phyloP scores from a whole-genome alignment of 2,888 invertebrate genomes.

The Drosophila tripunctata region DNA sequence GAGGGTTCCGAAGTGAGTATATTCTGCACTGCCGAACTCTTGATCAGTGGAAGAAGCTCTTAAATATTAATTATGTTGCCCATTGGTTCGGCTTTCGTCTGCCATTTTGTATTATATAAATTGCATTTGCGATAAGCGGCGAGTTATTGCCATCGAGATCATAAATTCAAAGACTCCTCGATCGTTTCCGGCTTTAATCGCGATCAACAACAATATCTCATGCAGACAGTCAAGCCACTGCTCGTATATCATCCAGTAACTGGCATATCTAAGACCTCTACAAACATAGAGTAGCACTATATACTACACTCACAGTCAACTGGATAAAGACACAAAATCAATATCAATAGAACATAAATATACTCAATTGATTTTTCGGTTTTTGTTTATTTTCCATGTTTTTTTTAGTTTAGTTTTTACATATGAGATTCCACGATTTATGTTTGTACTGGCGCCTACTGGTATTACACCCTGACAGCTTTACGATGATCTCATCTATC shows the following conservation, averaged over 20 bases:
- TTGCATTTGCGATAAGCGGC: conserved; percentile 73
- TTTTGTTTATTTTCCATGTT: not conserved
- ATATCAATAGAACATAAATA: conserved; percentile 25
- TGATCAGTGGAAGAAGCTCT: conserved; percentile 56
- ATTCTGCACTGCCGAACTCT: too few relatives aligned
- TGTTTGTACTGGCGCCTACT: conserved; percentile 66
- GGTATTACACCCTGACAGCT: conserved; percentile 69
- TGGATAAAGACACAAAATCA: conserved; percentile 22
- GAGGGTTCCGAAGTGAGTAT: too few relatives aligned
- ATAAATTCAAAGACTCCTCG: conserved; percentile 49
- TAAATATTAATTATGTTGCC: conserved; percentile 81
- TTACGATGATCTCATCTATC: conserved; percentile 67
- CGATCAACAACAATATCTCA: conserved; percentile 46
- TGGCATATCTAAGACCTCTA: conserved; percentile 4
- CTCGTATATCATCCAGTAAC: conserved; percentile 24
- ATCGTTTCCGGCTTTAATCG: conserved; percentile 69
- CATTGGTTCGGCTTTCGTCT: conserved; percentile 56
- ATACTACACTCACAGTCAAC: conserved; percentile 14
- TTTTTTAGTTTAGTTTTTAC: too few relatives aligned
- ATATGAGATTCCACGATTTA: conserved; percentile 7
- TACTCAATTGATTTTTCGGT: conserved; percentile 14
- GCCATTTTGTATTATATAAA: conserved; percentile 80
- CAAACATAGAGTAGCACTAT: conserved; percentile 16
- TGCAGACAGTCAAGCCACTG: conserved; percentile 13
- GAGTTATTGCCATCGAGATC: conserved; percentile 58